Evolutionary conservation across 2,888 invertebrate species (phyloP), one percentile per base, ranked within the genome.

Genomic region (Cataglyphis altisquamis): DNA sequence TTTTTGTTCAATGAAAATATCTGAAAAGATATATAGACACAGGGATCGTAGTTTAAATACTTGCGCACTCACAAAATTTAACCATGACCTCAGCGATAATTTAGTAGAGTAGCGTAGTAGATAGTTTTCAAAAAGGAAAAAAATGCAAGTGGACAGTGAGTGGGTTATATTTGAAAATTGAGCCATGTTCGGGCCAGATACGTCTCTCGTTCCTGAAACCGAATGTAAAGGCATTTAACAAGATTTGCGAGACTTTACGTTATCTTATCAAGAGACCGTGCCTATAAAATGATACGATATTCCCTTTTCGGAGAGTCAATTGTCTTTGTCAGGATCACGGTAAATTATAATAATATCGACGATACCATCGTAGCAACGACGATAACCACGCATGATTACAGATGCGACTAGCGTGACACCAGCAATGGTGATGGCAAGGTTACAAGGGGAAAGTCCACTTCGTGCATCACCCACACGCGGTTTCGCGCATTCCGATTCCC

Each of bases 401-500:
- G 57, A 60, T 74, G 88, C 64, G 90, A 88, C 0, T 32, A 5
- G 32, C 6, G 32, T 1, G 74, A 80, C 52, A 41, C 36, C 67
- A 70, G 39, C 21, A 41, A 32, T 67, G 64, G 85, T 86, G 91
- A 92, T 91, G 91, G 88, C 90, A 91, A 92, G 93, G 92, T 93
- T 93, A 92, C 85, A 88, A 90, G 12, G 93, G 92, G 93, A 93
- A 93, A 93, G 93, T 93, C 87, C 82, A n/a, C 72, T 52, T 86
- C 85, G 87, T 86, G 89, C 90, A 91, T 93, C 93, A 88, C 92
- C 93, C 90, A 92, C 92, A 91, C 91, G 84, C 75, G 87, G 87
- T 91, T 93, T 93, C 90, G 93, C 92, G 93, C 93, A 93, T 93
- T 93, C 93, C 89, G 89, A 86, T 89, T 92, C 89, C 91, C 91